Evolutionary conservation across 2,888 invertebrate genomes (phyloP).

Genomic region (Mythimna impura): DNA sequence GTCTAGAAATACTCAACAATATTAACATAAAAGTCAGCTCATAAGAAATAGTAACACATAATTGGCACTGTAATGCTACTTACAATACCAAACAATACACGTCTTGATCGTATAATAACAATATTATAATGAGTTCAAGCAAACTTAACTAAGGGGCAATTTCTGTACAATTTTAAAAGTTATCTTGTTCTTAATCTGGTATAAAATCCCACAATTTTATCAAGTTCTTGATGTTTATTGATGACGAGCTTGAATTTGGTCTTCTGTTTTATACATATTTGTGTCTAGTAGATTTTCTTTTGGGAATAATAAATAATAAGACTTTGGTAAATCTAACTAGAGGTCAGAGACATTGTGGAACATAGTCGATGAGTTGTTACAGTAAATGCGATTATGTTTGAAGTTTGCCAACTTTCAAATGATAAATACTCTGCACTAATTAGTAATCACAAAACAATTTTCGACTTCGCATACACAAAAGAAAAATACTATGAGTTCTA

Average conservation of each 20-base stretch:
- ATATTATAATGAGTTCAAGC: constrained; percentile 9
- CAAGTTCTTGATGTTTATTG: neutral
- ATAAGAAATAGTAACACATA: constrained; percentile 30
- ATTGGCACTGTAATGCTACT: constrained; percentile 26
- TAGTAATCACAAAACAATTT: neutral
- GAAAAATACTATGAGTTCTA: neutral
- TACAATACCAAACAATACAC: constrained; percentile 4
- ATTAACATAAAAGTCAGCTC: constrained; percentile 27
- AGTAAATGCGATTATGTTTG: constrained; percentile 11
- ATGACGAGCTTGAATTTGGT: neutral
- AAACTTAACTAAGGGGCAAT: neutral
- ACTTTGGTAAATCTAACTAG: neutral
- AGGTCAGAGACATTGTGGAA: neutral
- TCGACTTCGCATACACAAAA: neutral
- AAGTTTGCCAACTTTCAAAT: constrained; percentile 14
- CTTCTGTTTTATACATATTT: neutral
- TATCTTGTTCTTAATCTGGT: neutral
- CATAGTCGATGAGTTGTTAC: neutral
- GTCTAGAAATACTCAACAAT: constrained; percentile 46
- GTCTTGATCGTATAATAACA: neutral
- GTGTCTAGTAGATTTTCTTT: neutral
- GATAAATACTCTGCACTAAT: constrained; percentile 3
- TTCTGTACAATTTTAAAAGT: neutral
- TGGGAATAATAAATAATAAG: too few relatives aligned
- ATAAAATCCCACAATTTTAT: neutral